These are phyloP conservation scores for Sminthurides aquaticus DNA, from an alignment of 2,888 invertebrate species.

Conservation along the genomic window DNA sequence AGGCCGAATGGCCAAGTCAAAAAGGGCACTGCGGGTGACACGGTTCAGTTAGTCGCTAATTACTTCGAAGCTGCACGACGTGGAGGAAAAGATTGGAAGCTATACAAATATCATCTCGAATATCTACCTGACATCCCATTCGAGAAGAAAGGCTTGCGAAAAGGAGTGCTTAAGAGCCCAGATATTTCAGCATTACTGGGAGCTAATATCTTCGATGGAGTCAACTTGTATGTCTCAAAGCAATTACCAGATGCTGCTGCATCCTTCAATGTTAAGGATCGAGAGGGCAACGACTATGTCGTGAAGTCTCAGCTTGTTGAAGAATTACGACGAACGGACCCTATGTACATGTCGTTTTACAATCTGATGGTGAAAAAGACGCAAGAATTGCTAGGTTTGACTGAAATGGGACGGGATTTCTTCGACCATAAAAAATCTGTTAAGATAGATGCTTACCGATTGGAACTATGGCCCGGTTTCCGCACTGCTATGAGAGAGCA, in stretches of 20 bases:
- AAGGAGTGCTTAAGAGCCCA: constrained; percentile 56
- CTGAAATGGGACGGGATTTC: constrained; percentile 27
- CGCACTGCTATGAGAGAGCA: constrained; percentile 72
- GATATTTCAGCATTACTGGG: constrained; percentile 50
- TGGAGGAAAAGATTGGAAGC: constrained; percentile 56
- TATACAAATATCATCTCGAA: constrained; percentile 69
- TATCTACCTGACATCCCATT: constrained; percentile 58
- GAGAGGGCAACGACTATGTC: constrained; percentile 19
- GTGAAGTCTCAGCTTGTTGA: constrained; percentile 27
- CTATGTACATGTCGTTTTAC: constrained; percentile 31
- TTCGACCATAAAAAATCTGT: constrained; percentile 43
- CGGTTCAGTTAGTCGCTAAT: constrained; percentile 56
- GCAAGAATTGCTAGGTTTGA: constrained; percentile 25
- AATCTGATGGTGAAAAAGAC: constrained; percentile 32
- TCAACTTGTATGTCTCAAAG: constrained; percentile 57
- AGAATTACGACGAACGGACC: constrained; percentile 26
- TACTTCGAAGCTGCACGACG: constrained; percentile 59
- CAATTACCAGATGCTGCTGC: constrained; percentile 45
- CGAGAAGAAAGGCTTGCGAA: constrained; percentile 58
- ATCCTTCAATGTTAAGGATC: not conserved
- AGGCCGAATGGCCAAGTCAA: constrained; percentile 10
- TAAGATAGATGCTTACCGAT: constrained; percentile 54
- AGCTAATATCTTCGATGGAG: constrained; percentile 64
- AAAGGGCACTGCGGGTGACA: constrained; percentile 51
- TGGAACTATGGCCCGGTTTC: constrained; percentile 65